Evolutionary conservation across 2,888 invertebrate species (phyloP), one percentile per base, ranked within the genome.

Genomic region (Anoncus sp.): DNA sequence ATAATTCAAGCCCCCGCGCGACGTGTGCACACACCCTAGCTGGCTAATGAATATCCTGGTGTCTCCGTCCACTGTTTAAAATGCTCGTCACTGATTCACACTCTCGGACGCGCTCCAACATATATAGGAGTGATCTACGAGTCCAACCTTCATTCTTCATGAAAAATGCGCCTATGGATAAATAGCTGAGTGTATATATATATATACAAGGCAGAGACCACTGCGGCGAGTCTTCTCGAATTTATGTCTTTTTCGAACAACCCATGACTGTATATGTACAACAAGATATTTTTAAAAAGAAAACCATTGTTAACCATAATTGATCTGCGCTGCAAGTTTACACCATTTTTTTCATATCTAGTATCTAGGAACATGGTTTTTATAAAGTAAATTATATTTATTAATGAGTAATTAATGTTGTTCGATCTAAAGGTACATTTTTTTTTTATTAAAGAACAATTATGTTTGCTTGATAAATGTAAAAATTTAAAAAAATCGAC

Each of bases 11-110:
- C 20, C 38, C 38, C n/a, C n/a, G n/a, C n/a, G 59, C 59, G 59
- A 69, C 72, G 60, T 40, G 62, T 57, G 55, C 35, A 27, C 70
- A 62, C 35, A 63, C 51, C 53, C 55, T 18, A 69, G 82, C 81
- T 82, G 81, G 55, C 79, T 86, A 87, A 87, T 86, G 85, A 86
- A 84, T 81, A 60, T 51, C 49, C 38, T 14, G 12, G 47, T 49
- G 49, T 59, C 10, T 38, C 35, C 20, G 12, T 35, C 16, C 27
- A 47, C 86, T 86, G 81, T 67, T 86, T 87, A 82, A 81, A 76
- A 86, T 86, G 84, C 87, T 80, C 66, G 75, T 49, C 81, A 57
- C 16, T 45, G 62, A 31, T 60, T 69, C 53, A 59, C 53, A 59
- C 53, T 62, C 63, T 62, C 35, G 57, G 24, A 62, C 27, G 31